phyloP scores from a whole-genome alignment of 2,797 vertebrate genomes.

The Scarus forsteni region DNA sequence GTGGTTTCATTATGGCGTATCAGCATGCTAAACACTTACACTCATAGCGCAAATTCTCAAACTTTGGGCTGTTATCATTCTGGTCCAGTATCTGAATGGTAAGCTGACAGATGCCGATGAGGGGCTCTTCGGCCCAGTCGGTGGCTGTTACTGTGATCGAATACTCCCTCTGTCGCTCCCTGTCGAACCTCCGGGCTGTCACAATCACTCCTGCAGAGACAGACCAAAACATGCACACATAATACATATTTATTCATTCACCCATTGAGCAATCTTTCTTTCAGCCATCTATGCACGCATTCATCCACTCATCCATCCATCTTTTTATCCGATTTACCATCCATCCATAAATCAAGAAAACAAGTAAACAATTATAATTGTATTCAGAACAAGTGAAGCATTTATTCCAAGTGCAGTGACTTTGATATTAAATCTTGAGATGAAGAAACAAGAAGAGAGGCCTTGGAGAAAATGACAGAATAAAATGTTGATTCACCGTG shows the following conservation, averaged over 20 bases:
- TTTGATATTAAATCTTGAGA: constrained; percentile 54
- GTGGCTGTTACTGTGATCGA: constrained; percentile 92
- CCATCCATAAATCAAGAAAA: constrained; percentile 25
- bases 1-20: background rate
- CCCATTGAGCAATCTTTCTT: background rate
- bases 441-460: constrained; percentile 17
- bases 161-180: constrained; percentile 92
- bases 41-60: constrained; percentile 92
- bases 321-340: background rate
- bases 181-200: constrained; percentile 89
- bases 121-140: constrained; percentile 90
- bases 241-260: background rate
- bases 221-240: background rate
- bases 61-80: constrained; percentile 94
- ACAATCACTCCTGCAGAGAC: constrained; percentile 85
- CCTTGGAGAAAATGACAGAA: constrained; percentile 33
- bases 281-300: background rate
- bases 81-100: constrained; percentile 90
- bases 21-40: constrained; percentile 82
- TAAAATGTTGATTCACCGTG: constrained; percentile 20
- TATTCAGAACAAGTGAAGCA: constrained; percentile 18
- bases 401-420: constrained; percentile 38
- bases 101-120: constrained; percentile 92
- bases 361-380: constrained; percentile 46
- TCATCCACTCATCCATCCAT: constrained; percentile 1